Evolutionary conservation across 2,797 vertebrate species (phyloP).

Genomic region (Gymnodraco acuticeps): DNA sequence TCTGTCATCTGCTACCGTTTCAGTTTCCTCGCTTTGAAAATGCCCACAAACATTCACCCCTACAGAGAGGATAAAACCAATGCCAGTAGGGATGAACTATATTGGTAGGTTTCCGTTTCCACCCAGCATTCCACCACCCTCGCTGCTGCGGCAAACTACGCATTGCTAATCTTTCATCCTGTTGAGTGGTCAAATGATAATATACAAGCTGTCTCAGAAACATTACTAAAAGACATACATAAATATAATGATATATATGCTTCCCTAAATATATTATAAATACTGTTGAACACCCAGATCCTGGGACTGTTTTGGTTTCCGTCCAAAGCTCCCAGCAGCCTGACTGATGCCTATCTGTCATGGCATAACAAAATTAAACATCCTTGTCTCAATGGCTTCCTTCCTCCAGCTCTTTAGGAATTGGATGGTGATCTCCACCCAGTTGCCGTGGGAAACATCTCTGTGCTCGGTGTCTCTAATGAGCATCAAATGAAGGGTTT

Average conservation of each 20-base stretch:
- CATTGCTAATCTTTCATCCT: neutral
- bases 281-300: neutral
- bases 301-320: slow-evolving; percentile 1
- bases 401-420: slow-evolving; percentile 68
- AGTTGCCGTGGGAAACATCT: slow-evolving; percentile 59
- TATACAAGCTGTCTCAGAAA: neutral
- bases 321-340: slow-evolving; percentile 35
- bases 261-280: neutral
- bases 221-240: neutral
- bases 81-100: slow-evolving; percentile 12
- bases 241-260: neutral
- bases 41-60: slow-evolving; percentile 27
- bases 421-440: slow-evolving; percentile 10
- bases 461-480: slow-evolving; percentile 35
- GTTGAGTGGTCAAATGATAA: neutral
- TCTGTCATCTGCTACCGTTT: slow-evolving; percentile 16
- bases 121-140: slow-evolving; percentile 26
- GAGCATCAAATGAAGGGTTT: slow-evolving; percentile 47
- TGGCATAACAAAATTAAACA: slow-evolving; percentile 67
- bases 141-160: slow-evolving; percentile 1
- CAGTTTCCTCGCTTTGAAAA: slow-evolving; percentile 17
- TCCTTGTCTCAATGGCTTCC: slow-evolving; percentile 75
- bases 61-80: slow-evolving; percentile 16
- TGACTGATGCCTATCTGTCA: slow-evolving; percentile 77
- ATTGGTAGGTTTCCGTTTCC: slow-evolving; percentile 45